Evolutionary conservation across 1,140 invertebrate genomes (phyloP).

Genomic region (Drosophila kurseongensis): DNA sequence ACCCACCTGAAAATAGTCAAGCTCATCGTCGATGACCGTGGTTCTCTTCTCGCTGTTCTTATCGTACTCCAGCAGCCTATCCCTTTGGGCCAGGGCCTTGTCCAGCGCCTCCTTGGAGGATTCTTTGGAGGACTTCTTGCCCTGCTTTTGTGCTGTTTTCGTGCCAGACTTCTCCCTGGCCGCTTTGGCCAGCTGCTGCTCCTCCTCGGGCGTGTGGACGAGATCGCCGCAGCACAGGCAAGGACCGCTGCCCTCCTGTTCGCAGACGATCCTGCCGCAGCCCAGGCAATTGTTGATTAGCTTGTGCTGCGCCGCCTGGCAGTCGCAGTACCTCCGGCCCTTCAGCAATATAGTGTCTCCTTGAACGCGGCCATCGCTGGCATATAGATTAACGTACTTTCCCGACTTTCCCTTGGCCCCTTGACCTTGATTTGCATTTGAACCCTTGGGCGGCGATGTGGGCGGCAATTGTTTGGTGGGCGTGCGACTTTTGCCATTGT

Average conservation of each 20-base stretch:
- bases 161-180: slow-evolving; percentile 7
- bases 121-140: slow-evolving; percentile 7
- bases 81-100: slow-evolving; percentile 91
- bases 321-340: slow-evolving; percentile 94
- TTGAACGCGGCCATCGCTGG: slow-evolving; percentile 88
- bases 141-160: slow-evolving; percentile 5
- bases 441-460: neutral
- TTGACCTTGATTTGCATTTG: neutral
- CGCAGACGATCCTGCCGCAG: slow-evolving; percentile 98
- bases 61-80: slow-evolving; percentile 95
- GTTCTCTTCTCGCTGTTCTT: slow-evolving; percentile 93
- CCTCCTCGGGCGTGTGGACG: slow-evolving; percentile 91
- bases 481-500: slow-evolving; percentile 55
- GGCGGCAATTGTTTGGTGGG: slow-evolving; percentile 21
- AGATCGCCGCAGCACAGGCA: slow-evolving; percentile 96
- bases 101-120: slow-evolving; percentile 85
- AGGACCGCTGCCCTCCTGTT: slow-evolving; percentile 97
- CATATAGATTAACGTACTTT: slow-evolving; percentile 91
- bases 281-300: slow-evolving; percentile 97
- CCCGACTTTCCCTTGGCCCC: slow-evolving; percentile 88
- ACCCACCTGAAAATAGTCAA: slow-evolving; percentile 92
- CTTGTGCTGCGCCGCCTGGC: slow-evolving; percentile 95
- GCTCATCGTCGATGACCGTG: slow-evolving; percentile 97
- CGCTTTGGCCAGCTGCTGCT: slow-evolving; percentile 44
- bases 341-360: slow-evolving; percentile 88